A percentile compares a stretch with the other conserved stretches of the same genome.
phyloP scores from a whole-genome alignment of 2,797 vertebrate species.

The Rhinella marina region DNA sequence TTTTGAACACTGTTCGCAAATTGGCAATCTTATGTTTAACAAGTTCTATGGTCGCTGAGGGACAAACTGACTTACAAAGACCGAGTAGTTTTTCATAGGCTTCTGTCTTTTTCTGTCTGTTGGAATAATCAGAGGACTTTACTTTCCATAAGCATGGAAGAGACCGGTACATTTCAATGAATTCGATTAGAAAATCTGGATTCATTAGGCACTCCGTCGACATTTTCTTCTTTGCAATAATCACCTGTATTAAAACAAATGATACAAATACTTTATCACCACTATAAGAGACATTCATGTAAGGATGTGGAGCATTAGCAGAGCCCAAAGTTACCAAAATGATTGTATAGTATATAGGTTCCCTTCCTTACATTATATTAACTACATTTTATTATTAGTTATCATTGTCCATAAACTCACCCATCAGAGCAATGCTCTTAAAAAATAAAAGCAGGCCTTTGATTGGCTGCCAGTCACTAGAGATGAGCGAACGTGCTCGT shows the following conservation, averaged over 20 bases:
- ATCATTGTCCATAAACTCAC: no score
- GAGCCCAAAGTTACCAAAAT: no score
- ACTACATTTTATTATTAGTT: no score
- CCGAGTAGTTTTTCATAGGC: slow-evolving; percentile 39
- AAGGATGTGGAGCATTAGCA: no score
- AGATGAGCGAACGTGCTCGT: no score
- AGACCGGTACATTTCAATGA: slow-evolving; percentile 50
- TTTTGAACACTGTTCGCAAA: slow-evolving; percentile 46
- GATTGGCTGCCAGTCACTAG: no score
- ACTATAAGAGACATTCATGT: background rate
- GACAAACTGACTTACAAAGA: slow-evolving; percentile 34
- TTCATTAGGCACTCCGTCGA: slow-evolving; percentile 47
- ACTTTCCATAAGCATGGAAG: slow-evolving; percentile 46
- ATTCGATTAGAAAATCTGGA: slow-evolving; percentile 44
- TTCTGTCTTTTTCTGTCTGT: slow-evolving; percentile 43
- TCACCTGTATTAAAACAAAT: slow-evolving; percentile 32
- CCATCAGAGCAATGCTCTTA: no score
- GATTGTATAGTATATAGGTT: no score
- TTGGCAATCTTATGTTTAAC: slow-evolving; percentile 52
- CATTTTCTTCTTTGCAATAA: slow-evolving; percentile 37
- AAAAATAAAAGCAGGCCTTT: no score
- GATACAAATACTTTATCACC: background rate
- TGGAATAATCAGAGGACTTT: slow-evolving; percentile 44
- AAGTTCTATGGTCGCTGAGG: slow-evolving; percentile 38
- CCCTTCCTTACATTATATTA: no score